Evolutionary conservation across 2,888 invertebrate genomes (phyloP).

Genomic region (Uloborus plumipes): DNA sequence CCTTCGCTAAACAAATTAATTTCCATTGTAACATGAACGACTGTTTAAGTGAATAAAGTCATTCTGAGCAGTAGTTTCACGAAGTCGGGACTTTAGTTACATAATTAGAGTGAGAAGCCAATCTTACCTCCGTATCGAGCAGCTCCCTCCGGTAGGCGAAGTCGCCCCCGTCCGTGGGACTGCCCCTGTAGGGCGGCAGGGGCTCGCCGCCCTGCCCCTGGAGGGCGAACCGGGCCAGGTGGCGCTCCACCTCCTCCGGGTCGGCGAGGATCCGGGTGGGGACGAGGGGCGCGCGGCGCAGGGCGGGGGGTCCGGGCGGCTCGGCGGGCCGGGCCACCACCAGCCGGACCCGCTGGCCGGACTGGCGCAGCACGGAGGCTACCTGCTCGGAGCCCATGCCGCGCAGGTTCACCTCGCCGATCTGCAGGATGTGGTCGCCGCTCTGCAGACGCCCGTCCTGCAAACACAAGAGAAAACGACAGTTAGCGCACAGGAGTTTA

Average conservation of each 20-base stretch:
- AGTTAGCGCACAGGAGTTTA: no score
- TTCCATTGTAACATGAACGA: no score
- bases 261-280: slow-evolving; percentile 90
- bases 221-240: slow-evolving; percentile 75
- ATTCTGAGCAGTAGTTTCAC: no score
- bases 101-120: no score
- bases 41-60: no score
- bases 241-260: slow-evolving; percentile 84
- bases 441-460: slow-evolving; percentile 95
- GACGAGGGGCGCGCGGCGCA: slow-evolving; percentile 87
- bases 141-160: slow-evolving; percentile 56
- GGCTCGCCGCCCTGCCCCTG: slow-evolving; percentile 65
- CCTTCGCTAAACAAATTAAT: no score
- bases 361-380: slow-evolving; percentile 93
- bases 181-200: slow-evolving; percentile 56
- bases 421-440: slow-evolving; percentile 98
- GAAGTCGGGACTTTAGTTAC: no score
- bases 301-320: slow-evolving; percentile 80
- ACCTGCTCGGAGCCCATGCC: slow-evolving; percentile 96
- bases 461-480: slow-evolving; percentile 64
- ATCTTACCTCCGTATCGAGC: no score
- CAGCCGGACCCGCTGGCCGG: slow-evolving; percentile 93
- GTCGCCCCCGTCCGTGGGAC: slow-evolving; percentile 17
- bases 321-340: slow-evolving; percentile 94
- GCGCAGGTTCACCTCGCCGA: slow-evolving; percentile 92